A percentile compares a stretch with the other conserved stretches of the same genome.
These are phyloP conservation scores for Lithodes maja DNA, from an alignment of 2,888 invertebrate species.

Conservation along the genomic window DNA sequence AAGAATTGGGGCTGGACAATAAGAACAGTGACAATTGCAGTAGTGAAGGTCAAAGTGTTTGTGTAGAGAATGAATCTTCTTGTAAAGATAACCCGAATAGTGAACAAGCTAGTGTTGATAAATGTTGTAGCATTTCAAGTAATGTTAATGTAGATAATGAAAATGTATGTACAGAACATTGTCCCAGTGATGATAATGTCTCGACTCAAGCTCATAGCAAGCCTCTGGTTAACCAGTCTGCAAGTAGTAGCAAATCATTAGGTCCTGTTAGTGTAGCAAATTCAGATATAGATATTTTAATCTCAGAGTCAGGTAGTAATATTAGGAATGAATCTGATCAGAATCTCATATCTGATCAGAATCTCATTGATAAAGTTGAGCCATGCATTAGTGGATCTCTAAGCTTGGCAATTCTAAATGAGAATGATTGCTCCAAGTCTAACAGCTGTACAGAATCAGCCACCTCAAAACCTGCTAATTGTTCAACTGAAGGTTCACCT, in stretches of 20 bases:
- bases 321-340: neutral
- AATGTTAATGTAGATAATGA: conserved; percentile 3
- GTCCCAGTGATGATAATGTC: conserved; percentile 49
- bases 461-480: conserved; percentile 26
- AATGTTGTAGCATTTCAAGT: neutral
- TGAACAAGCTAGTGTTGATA: neutral
- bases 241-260: conserved; percentile 41
- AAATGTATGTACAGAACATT: neutral
- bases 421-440: conserved; percentile 61
- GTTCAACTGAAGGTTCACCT: neutral
- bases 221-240: conserved; percentile 13
- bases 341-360: conserved; percentile 21
- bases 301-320: neutral
- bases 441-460: conserved; percentile 40
- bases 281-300: conserved; percentile 13
- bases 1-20: neutral
- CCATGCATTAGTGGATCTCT: conserved; percentile 31
- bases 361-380: conserved; percentile 29
- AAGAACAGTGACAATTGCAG: conserved; percentile 9
- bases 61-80: neutral
- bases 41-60: neutral
- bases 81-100: neutral
- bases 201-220: conserved; percentile 59
- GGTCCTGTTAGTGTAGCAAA: conserved; percentile 58
- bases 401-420: conserved; percentile 45